Evolutionary conservation across 1,140 invertebrate species (phyloP), one percentile per base, ranked within the genome.

Genomic region (Mya arenaria): DNA sequence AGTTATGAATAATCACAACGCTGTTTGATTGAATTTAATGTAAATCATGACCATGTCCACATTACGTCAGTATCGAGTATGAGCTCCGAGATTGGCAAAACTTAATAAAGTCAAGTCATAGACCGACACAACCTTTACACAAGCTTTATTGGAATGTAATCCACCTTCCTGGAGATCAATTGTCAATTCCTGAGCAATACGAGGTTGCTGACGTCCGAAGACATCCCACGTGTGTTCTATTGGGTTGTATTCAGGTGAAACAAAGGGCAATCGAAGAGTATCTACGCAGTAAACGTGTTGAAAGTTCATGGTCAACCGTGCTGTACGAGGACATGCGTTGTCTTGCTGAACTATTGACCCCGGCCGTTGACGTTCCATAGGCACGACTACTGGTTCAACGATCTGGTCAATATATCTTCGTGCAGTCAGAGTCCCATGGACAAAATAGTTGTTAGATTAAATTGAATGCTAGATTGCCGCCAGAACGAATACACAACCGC

Each of bases 201-300:
- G 1, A 6, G 63, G 25, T 34, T 39, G 63, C n/a, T 23, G 34
- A 3, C 48, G n/a, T 56, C 48, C 13, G 37, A 37, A 34, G 71
- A 36, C 19, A 58, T 73, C 48, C 55, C 55, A 56, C n/a, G n/a
- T 39, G 23, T 73, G 48, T 39, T 62, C 55, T 39, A 39, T 25
- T 23, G 28, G 55, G 28, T 28, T 62, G 55, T 37, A 58, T 15
- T 75, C 55, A n/a, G 58, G 48, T 39, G 55, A 62, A 37, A 23
- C 41, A 34, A 17, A 15, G 28, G 55, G 39, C 34, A 15, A 13
- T 39, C 34, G 28, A 23, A 25, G 44, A 34, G 62, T 37, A 56
- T 44, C 37, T 25, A 48, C 52, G 41, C 52, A 48, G 66, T n/a
- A 28, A 4, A 13, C 25, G 39, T 69, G 66, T 69, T 30, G 25